Conservation (phyloP, 2,888 invertebrate species). For the Malacosoma neustria region DNA sequence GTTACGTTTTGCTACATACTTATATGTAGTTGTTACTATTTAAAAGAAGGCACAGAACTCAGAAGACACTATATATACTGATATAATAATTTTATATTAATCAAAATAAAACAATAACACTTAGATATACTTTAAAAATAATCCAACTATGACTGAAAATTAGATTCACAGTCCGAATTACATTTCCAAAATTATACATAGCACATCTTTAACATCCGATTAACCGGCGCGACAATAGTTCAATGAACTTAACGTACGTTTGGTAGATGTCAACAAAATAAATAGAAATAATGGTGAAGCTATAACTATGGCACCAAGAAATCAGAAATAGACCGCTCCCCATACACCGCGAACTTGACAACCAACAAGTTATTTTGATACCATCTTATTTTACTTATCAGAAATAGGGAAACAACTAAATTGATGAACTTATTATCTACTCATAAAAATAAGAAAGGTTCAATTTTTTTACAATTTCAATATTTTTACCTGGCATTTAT, state of each 20-base stretch:
- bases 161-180: too few relatives aligned
- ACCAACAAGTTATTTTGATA: constrained; percentile 59
- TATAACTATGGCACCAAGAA: constrained; percentile 26
- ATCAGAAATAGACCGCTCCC: constrained; percentile 62
- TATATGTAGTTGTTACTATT: too few relatives aligned
- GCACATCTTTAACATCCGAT: not conserved
- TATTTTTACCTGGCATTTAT: too few relatives aligned
- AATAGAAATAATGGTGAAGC: constrained; percentile 53
- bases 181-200: not conserved
- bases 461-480: too few relatives aligned
- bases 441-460: too few relatives aligned
- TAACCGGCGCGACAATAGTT: constrained; percentile 7
- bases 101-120: too few relatives aligned
- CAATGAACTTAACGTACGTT: constrained; percentile 23
- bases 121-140: too few relatives aligned
- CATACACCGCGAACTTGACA: constrained; percentile 64
- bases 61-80: too few relatives aligned
- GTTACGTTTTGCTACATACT: too few relatives aligned
- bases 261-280: constrained; percentile 46
- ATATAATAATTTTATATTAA: too few relatives aligned
- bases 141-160: too few relatives aligned
- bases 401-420: constrained; percentile 38
- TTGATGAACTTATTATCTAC: constrained; percentile 13
- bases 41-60: too few relatives aligned
- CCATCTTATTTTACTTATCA: constrained; percentile 54